A percentile compares a stretch with the other conserved stretches of the same genome.
These are phyloP conservation scores for Drosophila orena DNA, from an alignment of 1,140 invertebrate species.

Conservation along the genomic window DNA sequence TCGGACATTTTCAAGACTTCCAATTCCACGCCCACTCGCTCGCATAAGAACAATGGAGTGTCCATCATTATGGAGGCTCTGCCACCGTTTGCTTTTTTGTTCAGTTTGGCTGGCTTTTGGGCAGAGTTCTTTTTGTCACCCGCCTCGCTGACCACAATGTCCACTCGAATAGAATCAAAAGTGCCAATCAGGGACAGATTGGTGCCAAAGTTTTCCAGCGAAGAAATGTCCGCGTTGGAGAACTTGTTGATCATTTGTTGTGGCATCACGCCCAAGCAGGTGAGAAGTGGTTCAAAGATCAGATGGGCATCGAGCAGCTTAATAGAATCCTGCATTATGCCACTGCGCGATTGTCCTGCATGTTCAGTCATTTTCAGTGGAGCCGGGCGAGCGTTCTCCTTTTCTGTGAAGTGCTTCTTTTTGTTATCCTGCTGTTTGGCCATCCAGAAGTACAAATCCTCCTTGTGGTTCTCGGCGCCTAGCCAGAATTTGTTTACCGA, in stretches of 20 bases:
- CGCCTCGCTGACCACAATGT: constrained; percentile 96
- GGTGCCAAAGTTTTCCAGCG: constrained; percentile 94
- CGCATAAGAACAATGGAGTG: constrained; percentile 95
- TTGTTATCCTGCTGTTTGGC: constrained; percentile 93
- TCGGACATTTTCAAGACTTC: constrained; percentile 96
- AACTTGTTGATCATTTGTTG: constrained; percentile 90
- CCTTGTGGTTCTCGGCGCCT: constrained; percentile 86
- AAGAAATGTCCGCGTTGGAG: constrained; percentile 85
- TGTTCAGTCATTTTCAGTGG: constrained; percentile 66
- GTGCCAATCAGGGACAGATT: constrained; percentile 94
- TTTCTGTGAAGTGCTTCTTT: constrained; percentile 72
- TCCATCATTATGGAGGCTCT: constrained; percentile 90
- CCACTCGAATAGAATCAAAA: constrained; percentile 95
- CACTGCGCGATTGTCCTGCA: constrained; percentile 50
- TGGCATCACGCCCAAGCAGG: constrained; percentile 93
- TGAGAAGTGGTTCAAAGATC: constrained; percentile 95
- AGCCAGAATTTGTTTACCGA: constrained; percentile 86
- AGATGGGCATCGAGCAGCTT: constrained; percentile 95
- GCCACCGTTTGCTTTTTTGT: constrained; percentile 83
- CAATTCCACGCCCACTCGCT: constrained; percentile 94
- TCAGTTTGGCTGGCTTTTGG: constrained; percentile 62
- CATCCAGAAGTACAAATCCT: constrained; percentile 98
- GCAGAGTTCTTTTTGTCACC: constrained; percentile 84
- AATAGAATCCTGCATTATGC: constrained; percentile 92
- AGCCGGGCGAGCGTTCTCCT: constrained; percentile 61